Evolutionary conservation across 2,888 invertebrate species (phyloP).

Genomic region (Melanostoma scalare): DNA sequence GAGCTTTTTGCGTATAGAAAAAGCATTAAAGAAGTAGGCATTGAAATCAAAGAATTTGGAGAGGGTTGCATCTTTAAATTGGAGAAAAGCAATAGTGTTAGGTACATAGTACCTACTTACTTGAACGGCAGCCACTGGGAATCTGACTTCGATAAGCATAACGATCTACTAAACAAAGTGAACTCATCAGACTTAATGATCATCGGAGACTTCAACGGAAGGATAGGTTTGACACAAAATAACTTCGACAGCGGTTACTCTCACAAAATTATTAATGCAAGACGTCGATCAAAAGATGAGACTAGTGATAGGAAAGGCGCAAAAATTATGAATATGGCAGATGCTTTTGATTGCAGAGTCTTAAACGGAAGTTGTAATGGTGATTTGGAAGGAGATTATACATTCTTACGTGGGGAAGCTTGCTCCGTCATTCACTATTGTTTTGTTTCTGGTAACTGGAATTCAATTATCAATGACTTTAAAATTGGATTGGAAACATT

Average conservation of each 20-base stretch:
- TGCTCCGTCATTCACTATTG: slow-evolving; percentile 14
- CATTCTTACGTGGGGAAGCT: neutral
- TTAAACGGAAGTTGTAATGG: too few species aligned
- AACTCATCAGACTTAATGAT: neutral
- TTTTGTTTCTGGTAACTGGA: slow-evolving; percentile 16
- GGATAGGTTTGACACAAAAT: slow-evolving; percentile 7
- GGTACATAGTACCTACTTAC: slow-evolving; percentile 1
- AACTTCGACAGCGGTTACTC: too few species aligned
- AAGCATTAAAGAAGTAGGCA: too few species aligned
- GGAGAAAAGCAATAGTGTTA: too few species aligned
- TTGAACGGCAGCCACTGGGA: slow-evolving; percentile 12
- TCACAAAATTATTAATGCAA: neutral
- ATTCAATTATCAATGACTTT: neutral
- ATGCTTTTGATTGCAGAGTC: too few species aligned
- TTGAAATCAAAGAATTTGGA: too few species aligned
- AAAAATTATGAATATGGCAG: too few species aligned
- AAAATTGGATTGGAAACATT: slow-evolving; percentile 4
- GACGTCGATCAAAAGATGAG: neutral
- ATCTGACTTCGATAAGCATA: neutral
- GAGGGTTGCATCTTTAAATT: too few species aligned
- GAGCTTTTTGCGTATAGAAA: too few species aligned
- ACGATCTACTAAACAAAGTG: neutral
- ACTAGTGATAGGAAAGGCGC: neutral
- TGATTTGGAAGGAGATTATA: too few species aligned
- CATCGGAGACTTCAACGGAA: neutral